Conservation (phyloP, 1,140 invertebrate species). For the Scylla paramamosain region DNA sequence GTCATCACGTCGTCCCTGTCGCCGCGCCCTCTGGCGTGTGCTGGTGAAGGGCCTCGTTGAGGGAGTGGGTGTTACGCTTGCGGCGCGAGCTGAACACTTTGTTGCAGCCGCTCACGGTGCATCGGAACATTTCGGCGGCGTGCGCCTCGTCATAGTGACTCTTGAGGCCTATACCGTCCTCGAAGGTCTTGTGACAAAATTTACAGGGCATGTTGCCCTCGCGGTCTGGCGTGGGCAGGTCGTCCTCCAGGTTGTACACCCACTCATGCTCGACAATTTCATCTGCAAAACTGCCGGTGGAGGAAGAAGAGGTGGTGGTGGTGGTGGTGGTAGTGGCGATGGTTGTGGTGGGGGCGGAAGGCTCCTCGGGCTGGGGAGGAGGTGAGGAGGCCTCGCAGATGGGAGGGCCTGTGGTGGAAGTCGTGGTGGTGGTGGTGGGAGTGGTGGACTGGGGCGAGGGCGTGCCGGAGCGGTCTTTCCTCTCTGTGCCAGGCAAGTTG, state of each 20-base stretch:
- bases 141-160: slow-evolving; percentile 87
- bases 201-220: slow-evolving; percentile 85
- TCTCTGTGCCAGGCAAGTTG: slow-evolving; percentile 70
- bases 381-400: slow-evolving; percentile 80
- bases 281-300: slow-evolving; percentile 79
- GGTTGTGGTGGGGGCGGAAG: slow-evolving; percentile 50
- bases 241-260: slow-evolving; percentile 77
- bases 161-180: slow-evolving; percentile 84
- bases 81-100: slow-evolving; percentile 90
- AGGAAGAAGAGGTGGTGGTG: slow-evolving; percentile 77
- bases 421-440: slow-evolving; percentile 78
- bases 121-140: slow-evolving; percentile 87
- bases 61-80: slow-evolving; percentile 87
- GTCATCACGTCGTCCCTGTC: slow-evolving; percentile 67
- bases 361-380: slow-evolving; percentile 79
- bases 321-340: slow-evolving; percentile 47
- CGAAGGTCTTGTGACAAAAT: slow-evolving; percentile 85
- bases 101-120: slow-evolving; percentile 89
- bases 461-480: slow-evolving; percentile 74
- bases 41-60: slow-evolving; percentile 80
- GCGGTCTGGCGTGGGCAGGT: slow-evolving; percentile 79
- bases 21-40: slow-evolving; percentile 61
- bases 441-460: slow-evolving; percentile 78
- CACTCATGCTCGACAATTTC: slow-evolving; percentile 59
- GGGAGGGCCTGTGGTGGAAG: slow-evolving; percentile 78